These are phyloP conservation scores for Nasua narica DNA, from an alignment of 2,797 vertebrate genomes.

Conservation along the genomic window DNA sequence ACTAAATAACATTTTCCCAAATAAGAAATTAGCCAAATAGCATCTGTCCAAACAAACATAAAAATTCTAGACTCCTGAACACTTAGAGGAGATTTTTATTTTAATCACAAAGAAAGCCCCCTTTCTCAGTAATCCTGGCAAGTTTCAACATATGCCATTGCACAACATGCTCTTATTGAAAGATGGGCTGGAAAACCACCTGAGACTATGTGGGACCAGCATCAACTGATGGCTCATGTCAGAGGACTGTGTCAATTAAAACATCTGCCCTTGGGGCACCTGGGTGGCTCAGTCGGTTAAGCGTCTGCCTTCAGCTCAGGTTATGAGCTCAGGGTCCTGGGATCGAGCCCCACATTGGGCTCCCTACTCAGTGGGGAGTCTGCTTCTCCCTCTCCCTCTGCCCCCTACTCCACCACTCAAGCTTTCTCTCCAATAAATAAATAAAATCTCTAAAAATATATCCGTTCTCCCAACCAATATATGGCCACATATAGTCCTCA, in stretches of 20 bases:
- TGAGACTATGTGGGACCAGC: not conserved
- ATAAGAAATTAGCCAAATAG: constrained; percentile 43
- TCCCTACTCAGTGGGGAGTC: not conserved
- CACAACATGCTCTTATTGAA: constrained; percentile 28
- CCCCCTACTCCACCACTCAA: fast-evolving
- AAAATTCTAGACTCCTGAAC: constrained; percentile 55
- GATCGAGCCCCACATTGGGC: not conserved
- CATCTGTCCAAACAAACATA: constrained; percentile 61
- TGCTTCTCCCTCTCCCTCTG: not conserved
- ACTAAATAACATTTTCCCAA: constrained; percentile 9
- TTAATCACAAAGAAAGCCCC: constrained; percentile 32
- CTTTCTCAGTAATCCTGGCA: constrained; percentile 42
- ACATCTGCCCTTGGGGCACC: not conserved
- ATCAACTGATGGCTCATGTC: fast-evolving
- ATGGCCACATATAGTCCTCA: fast-evolving
- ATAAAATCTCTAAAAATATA: not conserved
- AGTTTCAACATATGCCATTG: constrained; percentile 36
- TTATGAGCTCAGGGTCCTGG: too few relatives aligned
- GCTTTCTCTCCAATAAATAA: not conserved
- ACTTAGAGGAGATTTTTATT: constrained; percentile 18
- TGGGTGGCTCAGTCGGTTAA: not conserved
- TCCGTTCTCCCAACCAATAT: not conserved
- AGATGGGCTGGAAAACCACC: not conserved
- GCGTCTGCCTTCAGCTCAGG: not conserved
- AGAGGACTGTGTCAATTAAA: not conserved